Conservation (phyloP, 2,113 vertebrate genomes). For the Thymallus thymallus region DNA sequence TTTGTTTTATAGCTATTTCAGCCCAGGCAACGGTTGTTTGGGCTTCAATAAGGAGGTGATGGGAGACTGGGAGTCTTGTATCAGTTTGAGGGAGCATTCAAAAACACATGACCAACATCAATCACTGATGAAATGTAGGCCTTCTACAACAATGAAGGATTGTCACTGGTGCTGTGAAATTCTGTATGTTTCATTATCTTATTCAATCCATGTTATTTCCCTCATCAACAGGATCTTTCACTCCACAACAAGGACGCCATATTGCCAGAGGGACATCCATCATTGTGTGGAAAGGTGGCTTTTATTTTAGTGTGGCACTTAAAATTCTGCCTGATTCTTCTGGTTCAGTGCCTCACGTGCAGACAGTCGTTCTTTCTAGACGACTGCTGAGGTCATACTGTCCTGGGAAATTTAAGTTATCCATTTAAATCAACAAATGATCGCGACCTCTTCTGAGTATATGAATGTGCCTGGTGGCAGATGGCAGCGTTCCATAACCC, state of each 20-base stretch:
- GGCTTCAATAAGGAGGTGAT: no score
- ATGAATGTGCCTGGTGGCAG: constrained; percentile 59
- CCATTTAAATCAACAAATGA: constrained; percentile 62
- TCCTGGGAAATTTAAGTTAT: constrained; percentile 60
- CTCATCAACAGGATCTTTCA: constrained; percentile 22
- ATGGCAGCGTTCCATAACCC: constrained; percentile 53
- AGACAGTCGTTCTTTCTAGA: constrained; percentile 50
- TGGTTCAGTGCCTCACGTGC: constrained; percentile 25
- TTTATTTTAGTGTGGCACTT: constrained; percentile 11
- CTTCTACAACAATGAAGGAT: no score
- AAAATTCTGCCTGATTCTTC: constrained; percentile 45
- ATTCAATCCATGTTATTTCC: neutral
- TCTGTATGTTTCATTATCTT: neutral
- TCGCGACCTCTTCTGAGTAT: constrained; percentile 53
- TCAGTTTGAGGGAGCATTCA: no score
- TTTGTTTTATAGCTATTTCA: neutral
- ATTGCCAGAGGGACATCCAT: constrained; percentile 46
- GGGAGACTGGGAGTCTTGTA: no score
- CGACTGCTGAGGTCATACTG: constrained; percentile 42
- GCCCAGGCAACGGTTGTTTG: neutral
- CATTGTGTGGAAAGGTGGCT: constrained; percentile 36
- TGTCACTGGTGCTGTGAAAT: no score
- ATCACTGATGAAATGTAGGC: no score
- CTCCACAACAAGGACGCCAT: constrained; percentile 30
- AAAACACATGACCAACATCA: no score